A percentile compares a stretch with the other conserved stretches of the same genome.
These are phyloP conservation scores for Panulirus ornatus DNA, from an alignment of 1,140 invertebrate genomes.

Conservation along the genomic window DNA sequence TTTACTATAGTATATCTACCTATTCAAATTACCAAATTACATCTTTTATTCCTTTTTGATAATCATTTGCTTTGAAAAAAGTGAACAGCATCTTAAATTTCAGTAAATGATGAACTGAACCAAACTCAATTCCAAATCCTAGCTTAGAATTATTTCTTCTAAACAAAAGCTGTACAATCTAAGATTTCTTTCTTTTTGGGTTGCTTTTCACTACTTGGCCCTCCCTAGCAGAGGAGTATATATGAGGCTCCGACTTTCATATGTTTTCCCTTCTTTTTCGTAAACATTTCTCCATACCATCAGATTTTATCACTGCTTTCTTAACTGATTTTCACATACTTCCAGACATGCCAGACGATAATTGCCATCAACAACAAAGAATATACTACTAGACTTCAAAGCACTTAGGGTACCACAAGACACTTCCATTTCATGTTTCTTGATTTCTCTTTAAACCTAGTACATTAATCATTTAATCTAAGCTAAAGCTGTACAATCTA, in stretches of 20 bases:
- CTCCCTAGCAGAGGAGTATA: conserved; percentile 45
- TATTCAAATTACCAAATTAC: no score
- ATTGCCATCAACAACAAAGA: not conserved
- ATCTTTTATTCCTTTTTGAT: no score
- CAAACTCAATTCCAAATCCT: no score
- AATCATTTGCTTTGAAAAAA: no score
- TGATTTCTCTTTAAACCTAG: not conserved
- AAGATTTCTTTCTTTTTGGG: conserved; percentile 33
- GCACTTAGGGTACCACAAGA: not conserved
- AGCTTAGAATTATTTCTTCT: not conserved
- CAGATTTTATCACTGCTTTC: not conserved
- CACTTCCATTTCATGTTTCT: not conserved
- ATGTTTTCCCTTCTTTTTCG: conserved; percentile 24
- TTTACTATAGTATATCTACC: no score
- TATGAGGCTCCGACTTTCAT: not conserved
- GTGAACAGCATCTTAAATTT: no score
- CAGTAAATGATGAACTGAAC: no score
- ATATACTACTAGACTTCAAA: not conserved
- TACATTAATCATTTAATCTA: not conserved
- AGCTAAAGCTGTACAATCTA: not conserved
- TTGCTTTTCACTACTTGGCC: conserved; percentile 49
- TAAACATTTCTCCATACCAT: not conserved
- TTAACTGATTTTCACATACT: no score
- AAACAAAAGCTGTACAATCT: not conserved
- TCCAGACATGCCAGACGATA: not conserved